Conservation (phyloP, 2,113 vertebrate genomes). For the Strigops habroptila region DNA sequence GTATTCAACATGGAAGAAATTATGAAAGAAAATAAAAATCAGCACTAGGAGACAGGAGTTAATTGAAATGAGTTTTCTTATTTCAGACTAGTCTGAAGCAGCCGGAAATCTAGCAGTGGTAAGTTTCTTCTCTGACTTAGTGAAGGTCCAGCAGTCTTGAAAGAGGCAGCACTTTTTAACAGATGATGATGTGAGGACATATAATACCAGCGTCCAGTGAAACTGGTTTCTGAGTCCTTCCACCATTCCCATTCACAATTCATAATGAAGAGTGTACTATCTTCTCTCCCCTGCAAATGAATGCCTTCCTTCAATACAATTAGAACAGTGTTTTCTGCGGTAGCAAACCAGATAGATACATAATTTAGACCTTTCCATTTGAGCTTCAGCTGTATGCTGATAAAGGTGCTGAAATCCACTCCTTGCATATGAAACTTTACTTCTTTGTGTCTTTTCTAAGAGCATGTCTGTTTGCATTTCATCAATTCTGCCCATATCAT, state of each 20-base stretch:
- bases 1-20: not conserved
- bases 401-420: not conserved
- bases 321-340: not conserved
- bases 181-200: not conserved
- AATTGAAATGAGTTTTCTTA: not conserved
- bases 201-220: not conserved
- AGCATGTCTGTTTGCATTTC: not conserved
- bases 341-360: not conserved
- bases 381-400: not conserved
- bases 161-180: not conserved
- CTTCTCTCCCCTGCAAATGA: not conserved
- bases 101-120: not conserved
- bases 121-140: not conserved
- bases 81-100: not conserved
- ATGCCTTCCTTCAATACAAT: not conserved
- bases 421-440: not conserved
- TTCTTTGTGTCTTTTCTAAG: not conserved
- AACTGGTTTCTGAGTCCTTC: not conserved
- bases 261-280: not conserved
- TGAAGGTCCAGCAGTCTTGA: not conserved
- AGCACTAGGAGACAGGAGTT: not conserved
- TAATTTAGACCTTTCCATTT: not conserved
- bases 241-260: not conserved
- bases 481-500: not conserved
- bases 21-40: not conserved